phyloP scores from a whole-genome alignment of 2,888 invertebrate species.

The Unio pictorum region DNA sequence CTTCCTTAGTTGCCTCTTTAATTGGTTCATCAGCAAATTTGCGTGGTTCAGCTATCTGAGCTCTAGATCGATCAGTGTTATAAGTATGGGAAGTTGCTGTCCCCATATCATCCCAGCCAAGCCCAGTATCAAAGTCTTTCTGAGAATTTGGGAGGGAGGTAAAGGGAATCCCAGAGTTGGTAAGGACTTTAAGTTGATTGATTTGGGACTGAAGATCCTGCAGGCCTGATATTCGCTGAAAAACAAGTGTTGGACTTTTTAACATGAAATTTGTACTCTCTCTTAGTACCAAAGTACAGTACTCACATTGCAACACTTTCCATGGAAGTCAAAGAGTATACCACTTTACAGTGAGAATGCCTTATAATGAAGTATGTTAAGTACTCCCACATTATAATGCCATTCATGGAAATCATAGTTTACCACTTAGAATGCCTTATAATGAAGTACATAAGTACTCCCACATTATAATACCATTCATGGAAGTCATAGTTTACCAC shows the following conservation, averaged over 20 bases:
- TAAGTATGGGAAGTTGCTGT: slow-evolving; percentile 23
- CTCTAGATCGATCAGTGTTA: slow-evolving; percentile 21
- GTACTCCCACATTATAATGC: too few species aligned
- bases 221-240: slow-evolving; percentile 57
- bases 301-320: neutral
- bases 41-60: slow-evolving; percentile 28
- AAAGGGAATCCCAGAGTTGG: slow-evolving; percentile 30
- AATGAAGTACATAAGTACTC: too few species aligned
- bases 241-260: slow-evolving; percentile 9
- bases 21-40: slow-evolving; percentile 18
- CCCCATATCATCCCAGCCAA: slow-evolving; percentile 40
- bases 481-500: too few species aligned
- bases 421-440: too few species aligned
- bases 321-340: neutral
- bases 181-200: slow-evolving; percentile 46
- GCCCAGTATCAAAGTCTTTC: slow-evolving; percentile 38
- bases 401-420: too few species aligned
- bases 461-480: too few species aligned
- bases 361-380: neutral
- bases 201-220: slow-evolving; percentile 56
- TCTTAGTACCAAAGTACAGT: neutral
- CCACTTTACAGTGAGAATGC: neutral
- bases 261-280: too few species aligned
- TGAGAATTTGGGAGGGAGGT: slow-evolving; percentile 27
- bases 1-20: slow-evolving; percentile 24